These are phyloP conservation scores for Holacanthus passer DNA, from an alignment of 2,113 vertebrate species.

Conservation along the genomic window DNA sequence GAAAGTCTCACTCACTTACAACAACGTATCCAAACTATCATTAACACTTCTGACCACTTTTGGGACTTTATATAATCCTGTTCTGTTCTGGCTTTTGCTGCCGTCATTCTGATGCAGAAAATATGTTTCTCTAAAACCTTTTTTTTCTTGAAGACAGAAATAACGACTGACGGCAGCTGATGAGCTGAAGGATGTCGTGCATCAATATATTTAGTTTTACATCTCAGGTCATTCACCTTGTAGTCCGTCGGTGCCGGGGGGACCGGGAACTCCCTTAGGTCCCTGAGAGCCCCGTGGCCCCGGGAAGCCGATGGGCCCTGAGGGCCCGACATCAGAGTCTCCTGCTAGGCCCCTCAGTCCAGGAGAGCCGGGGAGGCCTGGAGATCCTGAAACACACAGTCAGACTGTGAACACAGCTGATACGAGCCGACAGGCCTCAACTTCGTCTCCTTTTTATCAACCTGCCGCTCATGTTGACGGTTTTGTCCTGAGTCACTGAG, in stretches of 20 bases:
- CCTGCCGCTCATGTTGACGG: no score
- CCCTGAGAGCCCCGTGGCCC: constrained; percentile 73
- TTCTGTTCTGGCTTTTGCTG: no score
- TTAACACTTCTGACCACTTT: no score
- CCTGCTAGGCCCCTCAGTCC: constrained; percentile 78
- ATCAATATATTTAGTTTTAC: background rate
- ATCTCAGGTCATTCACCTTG: constrained; percentile 54
- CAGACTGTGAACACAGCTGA: background rate
- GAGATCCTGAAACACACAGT: constrained; percentile 59
- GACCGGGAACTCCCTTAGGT: constrained; percentile 82
- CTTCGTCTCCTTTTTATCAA: no score
- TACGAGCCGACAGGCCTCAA: background rate
- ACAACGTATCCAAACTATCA: no score
- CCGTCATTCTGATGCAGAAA: no score
- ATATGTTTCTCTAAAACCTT: background rate
- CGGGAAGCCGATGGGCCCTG: constrained; percentile 66
- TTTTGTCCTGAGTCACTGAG: no score
- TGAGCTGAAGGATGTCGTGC: background rate
- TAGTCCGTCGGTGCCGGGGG: constrained; percentile 56
- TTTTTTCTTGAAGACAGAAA: background rate
- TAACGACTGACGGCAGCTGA: no score
- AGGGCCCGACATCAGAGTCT: constrained; percentile 57
- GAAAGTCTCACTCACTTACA: no score
- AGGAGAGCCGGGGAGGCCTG: constrained; percentile 64
- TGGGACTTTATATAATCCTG: no score